Evolutionary conservation across 2,888 invertebrate species (phyloP).

Genomic region (Ichneumon xanthorius): DNA sequence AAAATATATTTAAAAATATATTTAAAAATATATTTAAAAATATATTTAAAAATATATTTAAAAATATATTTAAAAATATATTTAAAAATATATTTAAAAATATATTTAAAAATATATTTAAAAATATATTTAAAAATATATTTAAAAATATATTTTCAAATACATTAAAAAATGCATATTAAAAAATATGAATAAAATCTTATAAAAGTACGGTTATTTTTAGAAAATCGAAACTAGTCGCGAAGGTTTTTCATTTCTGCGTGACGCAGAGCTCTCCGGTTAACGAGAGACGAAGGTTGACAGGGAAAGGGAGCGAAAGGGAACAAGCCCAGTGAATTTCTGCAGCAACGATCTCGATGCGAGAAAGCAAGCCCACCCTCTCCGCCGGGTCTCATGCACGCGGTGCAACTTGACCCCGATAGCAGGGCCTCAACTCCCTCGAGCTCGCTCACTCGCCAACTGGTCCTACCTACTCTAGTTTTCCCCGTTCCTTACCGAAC

Average conservation of each 20-base stretch:
- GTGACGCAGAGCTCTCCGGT: background rate
- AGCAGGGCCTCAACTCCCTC: slow-evolving; percentile 37
- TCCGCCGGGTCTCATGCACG: slow-evolving; percentile 30
- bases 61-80: too few species aligned
- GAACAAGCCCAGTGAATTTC: slow-evolving; percentile 2
- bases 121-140: too few species aligned
- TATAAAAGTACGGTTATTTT: background rate
- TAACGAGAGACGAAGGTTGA: slow-evolving; percentile 13
- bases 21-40: too few species aligned
- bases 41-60: too few species aligned
- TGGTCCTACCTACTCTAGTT: slow-evolving; percentile 52
- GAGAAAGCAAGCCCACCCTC: slow-evolving; percentile 20
- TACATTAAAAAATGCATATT: too few species aligned
- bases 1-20: too few species aligned
- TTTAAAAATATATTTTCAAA: too few species aligned
- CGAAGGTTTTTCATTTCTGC: background rate
- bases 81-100: too few species aligned
- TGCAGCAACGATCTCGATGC: slow-evolving; percentile 27
- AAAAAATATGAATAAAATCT: too few species aligned
- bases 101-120: too few species aligned
- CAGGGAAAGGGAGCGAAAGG: background rate
- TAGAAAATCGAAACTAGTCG: too few species aligned
- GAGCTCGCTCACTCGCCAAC: slow-evolving; percentile 44
- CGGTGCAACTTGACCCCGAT: slow-evolving; percentile 63
- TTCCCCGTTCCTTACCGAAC: slow-evolving; percentile 26